Evolutionary conservation across 2,797 vertebrate species (phyloP).

Genomic region (Sebastes dallii): DNA sequence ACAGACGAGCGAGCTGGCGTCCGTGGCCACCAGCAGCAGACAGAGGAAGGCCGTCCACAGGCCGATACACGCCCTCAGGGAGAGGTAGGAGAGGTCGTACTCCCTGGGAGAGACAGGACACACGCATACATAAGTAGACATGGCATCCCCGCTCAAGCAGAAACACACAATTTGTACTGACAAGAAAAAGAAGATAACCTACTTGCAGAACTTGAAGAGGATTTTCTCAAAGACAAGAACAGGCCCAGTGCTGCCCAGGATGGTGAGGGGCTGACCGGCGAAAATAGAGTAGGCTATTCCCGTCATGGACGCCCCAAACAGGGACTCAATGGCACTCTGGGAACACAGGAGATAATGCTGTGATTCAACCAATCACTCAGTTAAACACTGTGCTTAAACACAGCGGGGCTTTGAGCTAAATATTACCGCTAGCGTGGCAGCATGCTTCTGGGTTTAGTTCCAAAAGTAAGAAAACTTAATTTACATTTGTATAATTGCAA

Average conservation of each 20-base stretch:
- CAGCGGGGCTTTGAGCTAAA: neutral
- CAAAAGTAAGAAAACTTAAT: neutral
- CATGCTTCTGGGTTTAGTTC: neutral
- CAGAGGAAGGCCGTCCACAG: constrained; percentile 97
- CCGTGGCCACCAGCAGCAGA: constrained; percentile 95
- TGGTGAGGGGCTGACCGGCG: constrained; percentile 96
- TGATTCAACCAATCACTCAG: neutral
- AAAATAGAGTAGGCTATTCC: constrained; percentile 98
- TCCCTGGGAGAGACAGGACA: constrained; percentile 80
- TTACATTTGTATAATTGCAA: too few relatives aligned
- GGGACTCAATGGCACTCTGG: constrained; percentile 99
- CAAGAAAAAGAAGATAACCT: constrained; percentile 60
- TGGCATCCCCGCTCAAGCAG: neutral
- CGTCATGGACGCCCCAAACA: constrained; percentile 99
- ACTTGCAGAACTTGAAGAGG: constrained; percentile 99
- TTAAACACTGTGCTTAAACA: neutral
- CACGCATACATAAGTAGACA: neutral
- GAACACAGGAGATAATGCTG: constrained; percentile 27
- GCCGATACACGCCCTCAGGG: constrained; percentile 95
- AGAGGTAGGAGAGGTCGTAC: constrained; percentile 94
- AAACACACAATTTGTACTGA: neutral
- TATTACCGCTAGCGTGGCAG: neutral
- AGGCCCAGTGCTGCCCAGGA: constrained; percentile 97
- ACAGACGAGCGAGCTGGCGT: constrained; percentile 97
- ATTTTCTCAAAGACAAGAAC: constrained; percentile 99